phyloP scores from a whole-genome alignment of 2,888 invertebrate genomes.

The Cyclophora albipunctata region DNA sequence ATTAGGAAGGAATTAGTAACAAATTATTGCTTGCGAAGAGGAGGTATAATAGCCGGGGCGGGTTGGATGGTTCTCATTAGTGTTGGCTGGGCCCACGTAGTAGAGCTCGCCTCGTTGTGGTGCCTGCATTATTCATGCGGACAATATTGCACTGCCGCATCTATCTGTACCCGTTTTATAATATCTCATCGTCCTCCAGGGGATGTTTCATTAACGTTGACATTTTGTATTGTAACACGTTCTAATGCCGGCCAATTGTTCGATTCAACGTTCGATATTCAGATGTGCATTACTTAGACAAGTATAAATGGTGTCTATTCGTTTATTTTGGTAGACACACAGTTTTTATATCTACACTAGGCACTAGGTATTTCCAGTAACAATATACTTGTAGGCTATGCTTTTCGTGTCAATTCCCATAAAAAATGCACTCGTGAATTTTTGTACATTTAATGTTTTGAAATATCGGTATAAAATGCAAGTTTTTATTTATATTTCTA shows the following conservation, averaged over 20 bases:
- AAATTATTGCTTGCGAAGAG: conserved; percentile 63
- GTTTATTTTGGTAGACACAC: too few relatives aligned
- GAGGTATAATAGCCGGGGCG: conserved; percentile 52
- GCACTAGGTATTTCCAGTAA: too few relatives aligned
- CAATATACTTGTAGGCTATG: too few relatives aligned
- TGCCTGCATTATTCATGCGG: conserved; percentile 70
- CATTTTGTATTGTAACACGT: conserved; percentile 29
- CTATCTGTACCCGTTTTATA: conserved; percentile 40
- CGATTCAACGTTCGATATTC: conserved; percentile 14
- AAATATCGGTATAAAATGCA: too few relatives aligned
- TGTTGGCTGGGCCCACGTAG: conserved; percentile 49
- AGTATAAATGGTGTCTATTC: too few relatives aligned
- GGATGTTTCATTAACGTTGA: conserved; percentile 38
- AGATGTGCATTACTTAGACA: too few relatives aligned
- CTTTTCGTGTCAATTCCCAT: too few relatives aligned
- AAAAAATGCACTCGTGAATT: too few relatives aligned
- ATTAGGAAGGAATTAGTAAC: conserved; percentile 68
- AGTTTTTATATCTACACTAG: too few relatives aligned
- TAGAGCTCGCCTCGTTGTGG: conserved; percentile 42
- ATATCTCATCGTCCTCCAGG: conserved; percentile 26
- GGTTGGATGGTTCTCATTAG: conserved; percentile 66
- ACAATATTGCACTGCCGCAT: conserved; percentile 63
- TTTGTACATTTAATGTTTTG: too few relatives aligned
- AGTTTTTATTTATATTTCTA: too few relatives aligned
- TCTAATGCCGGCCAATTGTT: conserved; percentile 28